A percentile compares a stretch with the other conserved stretches of the same genome.
phyloP scores from a whole-genome alignment of 2,888 invertebrate species.

The Alcis repandata region DNA sequence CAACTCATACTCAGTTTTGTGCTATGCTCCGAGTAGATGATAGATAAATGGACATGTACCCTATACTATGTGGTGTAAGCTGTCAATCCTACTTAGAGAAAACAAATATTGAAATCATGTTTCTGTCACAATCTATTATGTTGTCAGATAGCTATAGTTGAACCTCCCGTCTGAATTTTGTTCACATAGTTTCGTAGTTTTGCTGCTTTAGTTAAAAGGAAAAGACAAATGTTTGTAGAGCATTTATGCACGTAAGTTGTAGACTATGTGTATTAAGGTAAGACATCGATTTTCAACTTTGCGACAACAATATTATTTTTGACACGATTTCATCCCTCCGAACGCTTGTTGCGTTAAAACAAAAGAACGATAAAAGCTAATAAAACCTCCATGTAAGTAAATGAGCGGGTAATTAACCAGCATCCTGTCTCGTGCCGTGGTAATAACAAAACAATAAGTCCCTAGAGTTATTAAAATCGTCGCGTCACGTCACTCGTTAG shows the following conservation, averaged over 20 bases:
- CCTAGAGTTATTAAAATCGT: slow-evolving; percentile 75
- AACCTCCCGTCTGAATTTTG: neutral
- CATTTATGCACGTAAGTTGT: no score
- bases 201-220: no score
- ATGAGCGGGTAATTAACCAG: slow-evolving; percentile 81
- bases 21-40: slow-evolving; percentile 33
- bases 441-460: slow-evolving; percentile 85
- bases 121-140: slow-evolving; percentile 27
- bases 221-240: no score
- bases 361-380: slow-evolving; percentile 58
- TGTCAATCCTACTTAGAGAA: slow-evolving; percentile 60
- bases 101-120: slow-evolving; percentile 36
- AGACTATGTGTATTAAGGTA: no score
- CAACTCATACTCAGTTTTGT: slow-evolving; percentile 54
- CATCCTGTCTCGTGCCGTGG: slow-evolving; percentile 84
- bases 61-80: slow-evolving; percentile 34
- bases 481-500: slow-evolving; percentile 61
- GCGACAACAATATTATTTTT: no score
- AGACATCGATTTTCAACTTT: no score
- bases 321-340: neutral
- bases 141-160: neutral
- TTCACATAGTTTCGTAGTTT: neutral
- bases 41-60: slow-evolving; percentile 42
- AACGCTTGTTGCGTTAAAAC: slow-evolving; percentile 26
- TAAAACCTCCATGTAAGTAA: slow-evolving; percentile 68